These are phyloP conservation scores for Temnothorax unifasciatus DNA, from an alignment of 2,888 invertebrate genomes.

Conservation along the genomic window DNA sequence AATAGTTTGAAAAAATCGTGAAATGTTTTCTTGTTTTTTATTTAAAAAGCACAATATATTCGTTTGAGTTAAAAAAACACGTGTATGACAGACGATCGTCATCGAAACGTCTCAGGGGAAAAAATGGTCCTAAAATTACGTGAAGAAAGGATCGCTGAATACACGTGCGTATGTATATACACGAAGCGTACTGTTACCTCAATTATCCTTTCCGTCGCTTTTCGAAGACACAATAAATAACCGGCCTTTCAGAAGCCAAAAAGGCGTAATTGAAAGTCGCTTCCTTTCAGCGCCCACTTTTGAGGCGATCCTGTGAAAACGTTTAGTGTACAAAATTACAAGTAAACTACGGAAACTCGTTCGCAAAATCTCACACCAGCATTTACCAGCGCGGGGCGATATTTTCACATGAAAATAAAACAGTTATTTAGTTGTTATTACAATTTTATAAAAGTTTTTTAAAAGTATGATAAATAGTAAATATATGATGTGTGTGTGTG, in stretches of 20 bases:
- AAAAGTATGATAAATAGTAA: background rate
- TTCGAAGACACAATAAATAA: constrained; percentile 54
- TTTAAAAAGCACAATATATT: background rate
- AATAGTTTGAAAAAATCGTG: background rate
- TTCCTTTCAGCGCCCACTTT: constrained; percentile 58
- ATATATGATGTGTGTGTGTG: background rate
- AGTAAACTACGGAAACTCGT: constrained; percentile 49
- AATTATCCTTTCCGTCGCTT: constrained; percentile 60
- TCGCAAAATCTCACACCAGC: constrained; percentile 35
- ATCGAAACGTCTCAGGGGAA: constrained; percentile 6
- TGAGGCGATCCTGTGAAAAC: constrained; percentile 47
- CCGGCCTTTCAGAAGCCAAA: constrained; percentile 37
- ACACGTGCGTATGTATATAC: constrained; percentile 17
- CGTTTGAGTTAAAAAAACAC: background rate
- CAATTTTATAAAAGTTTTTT: background rate
- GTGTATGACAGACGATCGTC: constrained; percentile 10
- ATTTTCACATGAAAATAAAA: constrained; percentile 4
- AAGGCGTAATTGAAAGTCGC: constrained; percentile 54
- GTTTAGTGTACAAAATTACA: constrained; percentile 46
- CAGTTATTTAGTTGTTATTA: background rate
- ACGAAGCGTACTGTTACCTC: constrained; percentile 46
- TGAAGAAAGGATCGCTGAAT: constrained; percentile 46
- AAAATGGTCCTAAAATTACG: constrained; percentile 39
- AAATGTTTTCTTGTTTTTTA: background rate
- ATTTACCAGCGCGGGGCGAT: background rate